A percentile compares a stretch with the other conserved stretches of the same genome.
These are phyloP conservation scores for Chitala chitala DNA, from an alignment of 2,113 vertebrate species.

Conservation along the genomic window DNA sequence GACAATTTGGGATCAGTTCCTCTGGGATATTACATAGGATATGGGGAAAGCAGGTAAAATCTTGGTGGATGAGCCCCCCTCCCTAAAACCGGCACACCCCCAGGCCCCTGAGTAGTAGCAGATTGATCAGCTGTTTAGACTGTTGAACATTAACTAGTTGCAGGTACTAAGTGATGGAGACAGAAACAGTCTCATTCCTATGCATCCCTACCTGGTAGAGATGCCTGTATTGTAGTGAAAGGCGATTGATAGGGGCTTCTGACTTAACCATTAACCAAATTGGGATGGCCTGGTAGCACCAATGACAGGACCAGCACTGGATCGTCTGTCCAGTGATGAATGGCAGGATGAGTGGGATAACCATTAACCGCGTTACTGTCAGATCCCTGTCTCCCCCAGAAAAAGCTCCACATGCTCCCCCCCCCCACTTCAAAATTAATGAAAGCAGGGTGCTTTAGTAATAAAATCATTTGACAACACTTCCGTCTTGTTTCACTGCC, in stretches of 20 bases:
- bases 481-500: too few species aligned
- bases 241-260: constrained; percentile 49
- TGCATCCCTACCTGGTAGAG: constrained; percentile 35
- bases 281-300: background rate
- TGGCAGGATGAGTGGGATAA: constrained; percentile 9
- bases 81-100: too few species aligned
- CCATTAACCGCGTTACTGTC: background rate
- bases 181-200: constrained; percentile 33
- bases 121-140: background rate
- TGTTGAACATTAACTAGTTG: constrained; percentile 53
- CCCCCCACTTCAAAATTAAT: too few species aligned
- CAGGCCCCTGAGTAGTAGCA: too few species aligned
- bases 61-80: too few species aligned
- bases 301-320: background rate
- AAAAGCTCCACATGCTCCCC: too few species aligned
- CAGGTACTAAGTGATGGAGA: constrained; percentile 23
- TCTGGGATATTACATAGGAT: too few species aligned
- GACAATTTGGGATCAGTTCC: too few species aligned
- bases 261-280: constrained; percentile 61
- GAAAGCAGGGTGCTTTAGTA: background rate
- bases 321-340: constrained; percentile 35
- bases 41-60: too few species aligned
- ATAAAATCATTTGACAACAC: too few species aligned
- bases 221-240: constrained; percentile 34
- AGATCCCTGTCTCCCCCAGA: background rate